Evolutionary conservation across 2,888 invertebrate genomes (phyloP), one percentile per base, ranked within the genome.

Genomic region (Asteroscopus sphinx): DNA sequence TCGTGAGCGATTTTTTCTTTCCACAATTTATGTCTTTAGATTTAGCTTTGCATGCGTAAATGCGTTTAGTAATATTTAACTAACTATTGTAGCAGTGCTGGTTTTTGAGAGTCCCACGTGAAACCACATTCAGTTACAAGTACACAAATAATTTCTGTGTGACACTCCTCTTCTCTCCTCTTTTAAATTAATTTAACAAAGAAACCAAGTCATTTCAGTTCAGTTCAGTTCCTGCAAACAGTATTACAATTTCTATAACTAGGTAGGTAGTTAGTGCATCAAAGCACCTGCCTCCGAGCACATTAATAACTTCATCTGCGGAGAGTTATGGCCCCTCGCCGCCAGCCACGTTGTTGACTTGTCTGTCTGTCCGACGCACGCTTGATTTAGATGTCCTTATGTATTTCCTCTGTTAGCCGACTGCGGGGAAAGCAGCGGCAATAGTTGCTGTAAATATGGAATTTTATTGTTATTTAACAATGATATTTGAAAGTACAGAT

Each of bases 251-350:
- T 17, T 8, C 1, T 48, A 48, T 40, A 47, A 45, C 25, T 28
- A 45, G 47, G 16, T 59, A 55, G 33, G 52, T 70, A 74, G 62
- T 73, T 63, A 63, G 76, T 63, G 60, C 55, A 64, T 54, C 58
- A 56, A 47, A 70, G 57, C 61, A 70, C 64, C 67, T 70, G 76
- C 69, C 66, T 65, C 40, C 62, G 51, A 69, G 57, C 60, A 74
- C 84, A 87, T 86, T 89, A 86, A 89, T 90, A 89, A 88, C 88
- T 88, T 87, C 84, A 88, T 86, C 85, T 79, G 73, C 63, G 53
- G 68, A 83, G 83, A 87, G 77, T 85, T 83, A 88, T 83, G 73
- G 83, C 76, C 79, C 66, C 77, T 76, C 77, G 67, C 69, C 68
- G 71, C 72, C 69, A 70, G 69, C 74, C 73, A 69, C 64, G 83